Evolutionary conservation across 2,888 invertebrate species (phyloP), one percentile per base, ranked within the genome.

Genomic region (Microctonus hyperodae): DNA sequence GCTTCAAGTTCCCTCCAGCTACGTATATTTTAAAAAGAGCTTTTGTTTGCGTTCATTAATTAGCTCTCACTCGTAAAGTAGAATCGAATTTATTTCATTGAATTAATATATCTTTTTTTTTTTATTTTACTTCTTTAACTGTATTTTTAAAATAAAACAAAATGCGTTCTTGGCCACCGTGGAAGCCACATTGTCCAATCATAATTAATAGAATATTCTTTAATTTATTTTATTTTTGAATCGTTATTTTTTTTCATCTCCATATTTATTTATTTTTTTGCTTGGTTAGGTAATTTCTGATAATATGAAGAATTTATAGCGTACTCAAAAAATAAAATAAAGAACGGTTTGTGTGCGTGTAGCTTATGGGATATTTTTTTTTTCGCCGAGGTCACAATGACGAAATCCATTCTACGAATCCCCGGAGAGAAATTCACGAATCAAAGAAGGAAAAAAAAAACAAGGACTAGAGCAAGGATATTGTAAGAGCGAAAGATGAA

Each of bases 1-100:
- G 22, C 22, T 11, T 16, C 23, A 23, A 44, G 13, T 40, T 28
- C 13, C 28, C 25, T 59, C 13, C 25, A 44, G 23, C 53, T 9
- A 31, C 31, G 3, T 37, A 1, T 44, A 5, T 20, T 16, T n/a
- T 1, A 7, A 44, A 40, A 22, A 59, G 7, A n/a, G 10, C 40
- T 59, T 55, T 44, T 59, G 25, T 44, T 59, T n/a, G 25, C 40
- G 28, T 23, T 59, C 59, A 59, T 59, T 44, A 44, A 25, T 40
- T 59, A 11, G 1, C 31, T 44, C 25, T 37, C n/a, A n/a, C n/a
- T 37, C 22, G 28, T 7, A 40, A 22, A 25, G 23, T 37, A 31
- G 31, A 60, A 31, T 28, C 28, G 16, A 48, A 60, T 60, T 60
- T 48, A 60, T 60, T 48, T 31, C 31, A n/a, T 25, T n/a, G 31